These are phyloP conservation scores for Endotricha flammealis DNA, from an alignment of 2,888 invertebrate genomes.

Conservation along the genomic window DNA sequence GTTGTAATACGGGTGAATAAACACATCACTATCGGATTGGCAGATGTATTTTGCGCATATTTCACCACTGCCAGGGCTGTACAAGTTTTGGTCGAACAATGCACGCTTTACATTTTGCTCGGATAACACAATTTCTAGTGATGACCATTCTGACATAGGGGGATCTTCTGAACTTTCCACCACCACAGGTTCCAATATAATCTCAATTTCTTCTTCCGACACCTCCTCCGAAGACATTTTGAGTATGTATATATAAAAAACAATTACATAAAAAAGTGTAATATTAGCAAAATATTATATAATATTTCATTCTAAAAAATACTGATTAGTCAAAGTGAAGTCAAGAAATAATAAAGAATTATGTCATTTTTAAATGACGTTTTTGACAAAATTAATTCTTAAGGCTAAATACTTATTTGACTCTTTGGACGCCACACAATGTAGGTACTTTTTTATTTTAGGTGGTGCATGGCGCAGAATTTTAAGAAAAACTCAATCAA, in stretches of 20 bases:
- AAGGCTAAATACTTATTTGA: too few species aligned
- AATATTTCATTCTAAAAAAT: too few species aligned
- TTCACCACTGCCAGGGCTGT: slow-evolving; percentile 45
- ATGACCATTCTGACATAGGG: slow-evolving; percentile 56
- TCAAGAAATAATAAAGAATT: too few species aligned
- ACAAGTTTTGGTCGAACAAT: slow-evolving; percentile 34
- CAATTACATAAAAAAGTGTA: background rate
- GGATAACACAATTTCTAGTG: slow-evolving; percentile 30
- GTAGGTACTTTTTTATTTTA: too few species aligned
- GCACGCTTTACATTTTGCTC: slow-evolving; percentile 36
- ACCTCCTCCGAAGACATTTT: slow-evolving; percentile 2
- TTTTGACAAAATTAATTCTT: too few species aligned
- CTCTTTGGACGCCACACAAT: too few species aligned
- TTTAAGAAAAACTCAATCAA: too few species aligned
- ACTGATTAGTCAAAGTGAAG: too few species aligned
- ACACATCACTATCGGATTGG: slow-evolving; percentile 33
- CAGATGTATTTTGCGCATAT: slow-evolving; percentile 33
- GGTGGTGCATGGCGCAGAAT: too few species aligned
- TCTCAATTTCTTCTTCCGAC: slow-evolving; percentile 4
- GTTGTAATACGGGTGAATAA: slow-evolving; percentile 31
- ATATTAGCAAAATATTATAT: background rate
- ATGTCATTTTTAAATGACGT: too few species aligned
- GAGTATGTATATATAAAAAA: background rate
- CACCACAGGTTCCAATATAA: slow-evolving; percentile 19
- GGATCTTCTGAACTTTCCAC: slow-evolving; percentile 46